Base-by-base conservation (phyloP, 2,113 vertebrate genomes). In the Mesitornis unicolor region DNA sequence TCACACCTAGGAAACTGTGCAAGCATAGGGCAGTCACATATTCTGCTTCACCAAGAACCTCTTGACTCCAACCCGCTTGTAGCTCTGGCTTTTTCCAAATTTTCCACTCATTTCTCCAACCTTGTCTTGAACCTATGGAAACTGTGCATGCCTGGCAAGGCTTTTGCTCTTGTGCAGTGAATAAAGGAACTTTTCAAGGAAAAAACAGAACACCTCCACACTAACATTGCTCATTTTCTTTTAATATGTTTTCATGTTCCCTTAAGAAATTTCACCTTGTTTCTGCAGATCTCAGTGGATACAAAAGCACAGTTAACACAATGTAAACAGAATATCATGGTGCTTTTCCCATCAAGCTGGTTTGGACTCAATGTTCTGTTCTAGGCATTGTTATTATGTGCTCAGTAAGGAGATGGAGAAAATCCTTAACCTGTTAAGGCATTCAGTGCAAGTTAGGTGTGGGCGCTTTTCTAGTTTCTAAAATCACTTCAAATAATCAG, bases 11-110 rank as follows among this genome's bases (percentile, higher is more conserved):
- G 14, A 54, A 16, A 33, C 17, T 47, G 14, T 29, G 5, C 17
- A 35, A 53, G 24, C 5, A 1, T 1, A 40, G 26, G 20, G 9
- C 38, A 59, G 31, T 11, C 1, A 8, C 8, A 3, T 4, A 6
- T 13, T 24, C 47, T 31, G 31, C 33, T 53, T 51, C 18, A 16
- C 45, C 38, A 40, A 75, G 35, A 43, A 16, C 40, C 11, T 31
- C 40, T 12, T 24, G 12, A 28, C 33, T 18, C 43, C 43, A 65
- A 48, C 26, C 29, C 2, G 0, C 35, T 36, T 35, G 4, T 11
- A 24, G 2, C 35, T 40, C 24, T 9, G 33, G 3, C 2, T 7
- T 47, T 75, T 79, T 38, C 47, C 25, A 40, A 7, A 14, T 54
- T 67, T 83, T 71, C 56, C 28, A 20, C 35, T 59, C 3, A 3